A percentile compares a stretch with the other conserved stretches of the same genome.
These are phyloP conservation scores for Synanthedon tipuliformis DNA, from an alignment of 2,888 invertebrate genomes.

Conservation along the genomic window DNA sequence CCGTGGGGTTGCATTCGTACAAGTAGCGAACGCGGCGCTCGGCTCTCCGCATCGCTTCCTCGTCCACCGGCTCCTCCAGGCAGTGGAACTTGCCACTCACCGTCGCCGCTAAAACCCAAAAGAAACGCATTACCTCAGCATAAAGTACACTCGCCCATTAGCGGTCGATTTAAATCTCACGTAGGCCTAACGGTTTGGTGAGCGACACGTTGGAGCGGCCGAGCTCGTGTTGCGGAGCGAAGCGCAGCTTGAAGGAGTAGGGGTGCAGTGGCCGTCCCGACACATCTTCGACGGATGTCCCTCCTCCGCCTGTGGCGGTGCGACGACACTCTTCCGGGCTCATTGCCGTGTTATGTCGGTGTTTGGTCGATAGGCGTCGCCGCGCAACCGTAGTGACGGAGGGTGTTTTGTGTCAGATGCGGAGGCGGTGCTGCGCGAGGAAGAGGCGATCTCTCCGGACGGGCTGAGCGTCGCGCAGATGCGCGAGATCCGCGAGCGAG, in stretches of 20 bases:
- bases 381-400: constrained; percentile 1
- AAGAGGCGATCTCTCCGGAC: constrained; percentile 96
- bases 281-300: not conserved
- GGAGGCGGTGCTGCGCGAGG: constrained; percentile 90
- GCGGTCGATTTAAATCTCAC: constrained; percentile 18
- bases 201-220: constrained; percentile 53
- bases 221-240: constrained; percentile 45
- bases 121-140: not conserved
- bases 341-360: not conserved
- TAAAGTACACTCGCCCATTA: no score
- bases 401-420: constrained; percentile 72
- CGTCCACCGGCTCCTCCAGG: constrained; percentile 7
- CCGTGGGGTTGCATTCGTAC: not conserved
- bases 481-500: constrained; percentile 88
- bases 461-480: constrained; percentile 94
- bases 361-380: not conserved
- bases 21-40: not conserved
- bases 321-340: not conserved
- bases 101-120: constrained; percentile 25
- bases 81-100: constrained; percentile 42
- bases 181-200: constrained; percentile 40
- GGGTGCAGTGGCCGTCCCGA: constrained; percentile 11
- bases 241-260: constrained; percentile 49
- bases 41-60: not conserved
- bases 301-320: constrained; percentile 3